phyloP scores from a whole-genome alignment of 2,888 invertebrate genomes.

The Drosophila borborema region DNA sequence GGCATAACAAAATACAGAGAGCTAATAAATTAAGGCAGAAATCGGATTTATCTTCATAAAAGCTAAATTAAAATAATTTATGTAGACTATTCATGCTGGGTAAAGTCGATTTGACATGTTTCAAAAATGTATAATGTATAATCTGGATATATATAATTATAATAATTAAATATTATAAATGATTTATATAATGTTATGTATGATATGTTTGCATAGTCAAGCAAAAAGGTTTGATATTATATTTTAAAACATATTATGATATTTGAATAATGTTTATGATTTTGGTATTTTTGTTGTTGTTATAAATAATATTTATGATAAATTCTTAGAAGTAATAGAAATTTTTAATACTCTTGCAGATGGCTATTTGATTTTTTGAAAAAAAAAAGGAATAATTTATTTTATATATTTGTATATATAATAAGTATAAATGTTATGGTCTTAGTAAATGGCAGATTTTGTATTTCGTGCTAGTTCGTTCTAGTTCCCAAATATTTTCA shows the following conservation, averaged over 20 bases:
- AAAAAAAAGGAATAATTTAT: accelerated
- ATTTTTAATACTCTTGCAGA: slow-evolving; percentile 5
- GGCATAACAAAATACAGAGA: slow-evolving; percentile 21
- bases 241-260: neutral
- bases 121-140: neutral
- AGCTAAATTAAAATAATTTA: slow-evolving; percentile 3
- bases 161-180: slow-evolving; percentile 1
- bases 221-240: neutral
- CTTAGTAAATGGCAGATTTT: too few species aligned
- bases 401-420: neutral
- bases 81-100: slow-evolving; percentile 2
- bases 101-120: slow-evolving; percentile 3
- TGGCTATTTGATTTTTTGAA: neutral
- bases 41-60: slow-evolving; percentile 17
- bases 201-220: slow-evolving; percentile 1
- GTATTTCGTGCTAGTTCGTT: too few species aligned
- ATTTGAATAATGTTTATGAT: neutral
- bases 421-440: too few species aligned
- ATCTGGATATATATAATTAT: neutral
- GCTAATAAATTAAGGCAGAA: slow-evolving; percentile 32
- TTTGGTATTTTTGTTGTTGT: neutral
- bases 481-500: too few species aligned
- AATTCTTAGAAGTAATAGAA: neutral
- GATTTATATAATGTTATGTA: slow-evolving; percentile 4
- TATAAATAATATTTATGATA: neutral